Conservation (phyloP, 2,797 vertebrate genomes). For the Tauraco hartlaubi region DNA sequence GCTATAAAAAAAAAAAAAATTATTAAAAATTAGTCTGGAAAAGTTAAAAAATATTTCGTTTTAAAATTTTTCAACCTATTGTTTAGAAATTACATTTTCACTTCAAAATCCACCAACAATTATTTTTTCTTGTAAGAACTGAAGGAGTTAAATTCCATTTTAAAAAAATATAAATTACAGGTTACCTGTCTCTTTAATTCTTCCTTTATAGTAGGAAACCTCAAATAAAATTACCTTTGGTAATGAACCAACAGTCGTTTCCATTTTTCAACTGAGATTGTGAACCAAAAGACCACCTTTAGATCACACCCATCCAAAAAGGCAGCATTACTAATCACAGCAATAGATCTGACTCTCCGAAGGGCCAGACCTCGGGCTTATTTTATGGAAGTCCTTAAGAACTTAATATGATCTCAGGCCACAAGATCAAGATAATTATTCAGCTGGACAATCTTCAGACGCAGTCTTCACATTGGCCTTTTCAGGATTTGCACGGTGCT, state of each 20-base stretch:
- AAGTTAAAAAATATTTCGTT: neutral
- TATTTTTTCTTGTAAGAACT: neutral
- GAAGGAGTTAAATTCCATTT: neutral
- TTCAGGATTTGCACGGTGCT: neutral
- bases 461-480: neutral
- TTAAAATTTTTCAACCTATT: neutral
- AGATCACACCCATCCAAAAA: neutral
- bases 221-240: neutral
- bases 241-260: neutral
- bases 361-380: neutral
- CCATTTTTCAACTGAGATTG: neutral
- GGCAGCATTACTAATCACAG: neutral
- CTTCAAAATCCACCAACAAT: neutral
- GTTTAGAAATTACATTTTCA: neutral
- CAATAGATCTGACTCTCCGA: neutral
- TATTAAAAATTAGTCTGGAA: neutral
- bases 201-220: neutral
- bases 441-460: neutral
- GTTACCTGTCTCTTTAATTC: neutral
- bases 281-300: neutral
- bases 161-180: neutral
- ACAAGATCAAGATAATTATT: neutral
- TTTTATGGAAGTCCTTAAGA: neutral
- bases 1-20: neutral
- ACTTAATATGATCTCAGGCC: neutral